phyloP scores from a whole-genome alignment of 2,113 vertebrate species.

The Triplophysa dalaica region DNA sequence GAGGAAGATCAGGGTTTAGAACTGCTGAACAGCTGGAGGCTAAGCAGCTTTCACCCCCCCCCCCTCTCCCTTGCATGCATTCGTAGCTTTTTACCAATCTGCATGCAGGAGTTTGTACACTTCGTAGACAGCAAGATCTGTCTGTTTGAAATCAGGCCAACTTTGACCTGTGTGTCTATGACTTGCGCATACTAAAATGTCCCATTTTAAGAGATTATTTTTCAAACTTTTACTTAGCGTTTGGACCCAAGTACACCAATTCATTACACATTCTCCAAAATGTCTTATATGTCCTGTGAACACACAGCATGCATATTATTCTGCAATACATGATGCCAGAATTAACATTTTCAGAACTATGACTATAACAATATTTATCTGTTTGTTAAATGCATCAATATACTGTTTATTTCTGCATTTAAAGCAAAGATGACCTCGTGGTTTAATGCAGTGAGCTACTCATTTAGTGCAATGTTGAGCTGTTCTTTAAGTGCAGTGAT shows the following conservation, averaged over 20 bases:
- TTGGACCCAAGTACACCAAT: too few species aligned
- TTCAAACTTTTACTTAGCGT: not conserved
- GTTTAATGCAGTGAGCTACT: too few species aligned
- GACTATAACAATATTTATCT: too few species aligned
- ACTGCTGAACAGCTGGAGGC: slow-evolving; percentile 73
- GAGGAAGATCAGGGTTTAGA: slow-evolving; percentile 54
- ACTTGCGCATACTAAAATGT: not conserved
- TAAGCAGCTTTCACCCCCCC: slow-evolving; percentile 73
- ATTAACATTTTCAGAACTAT: too few species aligned
- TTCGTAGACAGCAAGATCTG: not conserved
- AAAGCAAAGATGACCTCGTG: too few species aligned
- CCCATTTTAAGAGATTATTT: not conserved
- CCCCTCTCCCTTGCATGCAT: slow-evolving; percentile 21
- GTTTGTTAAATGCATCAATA: too few species aligned
- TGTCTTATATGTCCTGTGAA: too few species aligned
- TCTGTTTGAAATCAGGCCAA: slow-evolving; percentile 15
- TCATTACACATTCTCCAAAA: too few species aligned
- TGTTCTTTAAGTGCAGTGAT: too few species aligned
- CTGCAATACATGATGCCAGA: not conserved
- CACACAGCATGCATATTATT: too few species aligned
- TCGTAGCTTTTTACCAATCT: slow-evolving; percentile 52
- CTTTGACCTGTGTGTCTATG: not conserved
- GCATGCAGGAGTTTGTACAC: not conserved
- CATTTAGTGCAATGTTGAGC: too few species aligned
- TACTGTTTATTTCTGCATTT: too few species aligned